Percentiles rank a stretch among this genome's conserved stretches.
Evolutionary conservation across 2,113 vertebrate species (phyloP).

Genomic region (Caretta caretta): DNA sequence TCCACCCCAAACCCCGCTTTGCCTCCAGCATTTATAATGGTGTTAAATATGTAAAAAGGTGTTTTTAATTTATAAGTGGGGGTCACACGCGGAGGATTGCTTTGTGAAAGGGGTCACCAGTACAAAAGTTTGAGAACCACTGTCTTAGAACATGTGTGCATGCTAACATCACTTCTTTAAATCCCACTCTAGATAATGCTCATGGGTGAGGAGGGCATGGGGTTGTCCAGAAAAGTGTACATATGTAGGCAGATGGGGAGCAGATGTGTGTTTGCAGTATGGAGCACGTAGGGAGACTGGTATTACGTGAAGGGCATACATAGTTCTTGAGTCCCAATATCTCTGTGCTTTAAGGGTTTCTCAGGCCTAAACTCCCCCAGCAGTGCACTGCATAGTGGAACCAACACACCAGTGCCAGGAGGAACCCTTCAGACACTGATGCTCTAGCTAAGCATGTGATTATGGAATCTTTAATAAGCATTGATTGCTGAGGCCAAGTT

Average conservation of each 20-base stretch:
- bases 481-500: too few species aligned
- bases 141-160: fast-evolving
- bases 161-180: background rate
- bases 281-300: background rate
- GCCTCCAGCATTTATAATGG: too few species aligned
- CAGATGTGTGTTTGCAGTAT: too few species aligned
- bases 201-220: background rate
- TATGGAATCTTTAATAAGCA: too few species aligned
- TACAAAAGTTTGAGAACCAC: too few species aligned
- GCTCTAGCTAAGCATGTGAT: background rate
- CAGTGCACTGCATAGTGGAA: background rate
- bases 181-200: background rate
- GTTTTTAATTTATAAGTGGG: too few species aligned
- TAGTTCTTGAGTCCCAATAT: background rate
- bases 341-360: background rate
- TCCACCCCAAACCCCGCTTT: too few species aligned
- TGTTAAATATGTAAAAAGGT: too few species aligned
- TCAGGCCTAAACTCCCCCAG: background rate
- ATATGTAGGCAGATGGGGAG: too few species aligned
- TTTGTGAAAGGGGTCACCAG: too few species aligned
- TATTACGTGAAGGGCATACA: background rate
- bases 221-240: too few species aligned
- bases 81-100: too few species aligned
- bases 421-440: fast-evolving
- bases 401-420: fast-evolving